Evolutionary conservation across 37 sponge, comb jelly and placozoan genomes (phyloP), one percentile per base, ranked within the genome.

Genomic region (Crambe crambe): DNA sequence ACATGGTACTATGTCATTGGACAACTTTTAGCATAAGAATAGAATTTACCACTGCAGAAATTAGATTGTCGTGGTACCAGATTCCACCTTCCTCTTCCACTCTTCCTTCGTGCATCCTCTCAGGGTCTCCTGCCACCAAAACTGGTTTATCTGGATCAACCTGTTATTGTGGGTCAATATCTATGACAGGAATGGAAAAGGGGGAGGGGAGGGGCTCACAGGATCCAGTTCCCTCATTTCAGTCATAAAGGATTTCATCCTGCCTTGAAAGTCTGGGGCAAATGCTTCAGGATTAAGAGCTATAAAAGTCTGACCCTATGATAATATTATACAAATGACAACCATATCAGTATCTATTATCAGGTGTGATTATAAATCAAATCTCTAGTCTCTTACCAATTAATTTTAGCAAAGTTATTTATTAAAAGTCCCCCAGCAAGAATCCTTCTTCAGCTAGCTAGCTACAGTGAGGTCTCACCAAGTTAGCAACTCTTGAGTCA

Each of bases 71-170:
- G 37, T 91, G 94, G 47, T 97, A 97, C 34, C 78, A 71, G 12
- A 93, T 86, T 10, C 87, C 89, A n/a, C 94, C 94, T 0, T 80
- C 75, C 21, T 83, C 63, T 31, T 65, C 54, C 41, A 89, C 89
- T 22, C 44, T 59, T n/a, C 42, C 54, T 78, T 76, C 76, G 54
- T 82, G 73, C 10, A 35, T 25, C 20, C 92, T 61, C 77, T 93
- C 94, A 0, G 94, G 94, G 41, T 97, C 97, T 32, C 97, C 97
- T 68, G 97, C 89, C 32, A 97, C 94, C 75, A 92, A 42, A 21
- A 97, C 94, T 9, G 88, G 87, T 39, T 81, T 76, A 0, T 73
- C 82, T 57, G 87, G 85, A 23, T 90, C 92, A 79, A 64, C 77
- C 97, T 96, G 51, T 32, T 17, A 26, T 60, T 51, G 9, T 51